Conservation (phyloP, 2,888 invertebrate species). For the Prosapia bicincta region DNA sequence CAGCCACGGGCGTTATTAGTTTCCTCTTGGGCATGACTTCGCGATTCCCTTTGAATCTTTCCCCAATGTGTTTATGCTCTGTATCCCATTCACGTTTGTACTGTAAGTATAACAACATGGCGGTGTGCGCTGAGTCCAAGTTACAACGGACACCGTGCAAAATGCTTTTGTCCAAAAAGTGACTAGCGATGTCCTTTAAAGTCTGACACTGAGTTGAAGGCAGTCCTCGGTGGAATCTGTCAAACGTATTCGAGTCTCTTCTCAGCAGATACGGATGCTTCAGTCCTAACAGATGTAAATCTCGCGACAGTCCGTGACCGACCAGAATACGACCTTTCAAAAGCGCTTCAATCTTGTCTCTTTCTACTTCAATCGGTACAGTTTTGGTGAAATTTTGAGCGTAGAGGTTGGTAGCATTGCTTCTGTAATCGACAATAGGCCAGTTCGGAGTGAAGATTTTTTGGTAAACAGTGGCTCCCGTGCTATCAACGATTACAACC, state of each 20-base stretch:
- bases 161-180: not conserved
- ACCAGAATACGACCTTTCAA: not conserved
- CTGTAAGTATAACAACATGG: not conserved
- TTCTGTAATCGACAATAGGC: not conserved
- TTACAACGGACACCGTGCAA: not conserved
- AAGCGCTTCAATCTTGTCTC: not conserved
- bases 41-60: not conserved
- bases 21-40: not conserved
- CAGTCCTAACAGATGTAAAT: not conserved
- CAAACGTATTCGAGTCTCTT: not conserved
- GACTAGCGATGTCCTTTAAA: not conserved
- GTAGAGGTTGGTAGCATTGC: not conserved
- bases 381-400: not conserved
- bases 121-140: not conserved
- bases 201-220: not conserved
- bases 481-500: not conserved
- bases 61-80: not conserved
- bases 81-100: not conserved
- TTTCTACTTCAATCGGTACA: not conserved
- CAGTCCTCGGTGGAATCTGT: not conserved
- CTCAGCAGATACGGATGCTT: not conserved
- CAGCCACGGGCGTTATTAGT: not conserved
- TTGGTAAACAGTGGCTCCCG: not conserved
- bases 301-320: not conserved
- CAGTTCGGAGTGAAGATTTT: not conserved